A percentile compares a stretch with the other conserved stretches of the same genome.
phyloP scores from a whole-genome alignment of 2,888 invertebrate genomes.

The Phragmatobia fuliginosa region DNA sequence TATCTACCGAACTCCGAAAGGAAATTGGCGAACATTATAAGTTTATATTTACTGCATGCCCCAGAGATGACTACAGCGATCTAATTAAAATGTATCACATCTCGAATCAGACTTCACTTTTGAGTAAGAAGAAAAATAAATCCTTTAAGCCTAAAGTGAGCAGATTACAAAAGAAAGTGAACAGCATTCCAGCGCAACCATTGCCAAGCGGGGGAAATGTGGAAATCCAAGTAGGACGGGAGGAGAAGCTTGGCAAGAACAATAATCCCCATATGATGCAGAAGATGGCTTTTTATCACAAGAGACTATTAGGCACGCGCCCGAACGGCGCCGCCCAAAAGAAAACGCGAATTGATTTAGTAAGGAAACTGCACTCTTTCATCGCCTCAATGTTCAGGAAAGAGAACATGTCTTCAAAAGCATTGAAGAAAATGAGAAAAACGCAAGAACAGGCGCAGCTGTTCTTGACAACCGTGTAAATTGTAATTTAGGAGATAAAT shows the following conservation, averaged over 20 bases:
- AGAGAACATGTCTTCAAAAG: conserved; percentile 59
- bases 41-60: conserved; percentile 80
- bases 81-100: conserved; percentile 67
- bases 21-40: conserved; percentile 84
- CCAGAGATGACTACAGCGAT: conserved; percentile 74
- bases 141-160: conserved; percentile 50
- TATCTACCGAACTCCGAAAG: conserved; percentile 74
- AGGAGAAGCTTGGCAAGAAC: conserved; percentile 24
- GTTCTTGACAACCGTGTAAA: conserved; percentile 75
- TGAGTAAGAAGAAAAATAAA: conserved; percentile 55
- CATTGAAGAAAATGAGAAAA: conserved; percentile 67
- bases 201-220: conserved; percentile 32
- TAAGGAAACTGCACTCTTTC: conserved; percentile 60
- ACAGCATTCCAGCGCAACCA: conserved; percentile 53
- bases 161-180: conserved; percentile 50
- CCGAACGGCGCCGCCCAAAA: conserved; percentile 56
- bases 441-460: conserved; percentile 66
- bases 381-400: conserved; percentile 59
- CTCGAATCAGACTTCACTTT: conserved; percentile 39
- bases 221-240: conserved; percentile 15
- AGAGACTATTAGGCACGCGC: conserved; percentile 55
- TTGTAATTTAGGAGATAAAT: conserved; percentile 55
- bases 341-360: conserved; percentile 58
- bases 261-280: conserved; percentile 42
- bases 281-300: conserved; percentile 61